Conservation (phyloP, 2,888 invertebrate species). For the Prenolepis imparis region DNA sequence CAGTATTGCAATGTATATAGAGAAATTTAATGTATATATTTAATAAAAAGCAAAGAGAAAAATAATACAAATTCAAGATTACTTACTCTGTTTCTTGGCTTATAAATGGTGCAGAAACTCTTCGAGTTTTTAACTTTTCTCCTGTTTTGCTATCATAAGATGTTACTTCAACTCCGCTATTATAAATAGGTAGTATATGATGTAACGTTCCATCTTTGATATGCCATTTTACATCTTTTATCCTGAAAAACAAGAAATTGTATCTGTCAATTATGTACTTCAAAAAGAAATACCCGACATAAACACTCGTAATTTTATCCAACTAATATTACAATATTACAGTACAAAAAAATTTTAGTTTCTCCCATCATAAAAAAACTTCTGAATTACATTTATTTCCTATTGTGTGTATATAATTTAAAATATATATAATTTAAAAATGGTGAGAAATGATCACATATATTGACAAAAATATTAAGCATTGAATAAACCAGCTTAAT, state of each 20-base stretch:
- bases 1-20: neutral
- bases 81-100: slow-evolving; percentile 82
- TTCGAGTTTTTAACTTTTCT: slow-evolving; percentile 82
- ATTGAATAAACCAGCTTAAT: slow-evolving; percentile 9
- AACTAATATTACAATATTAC: neutral
- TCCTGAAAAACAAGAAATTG: slow-evolving; percentile 70
- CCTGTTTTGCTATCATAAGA: slow-evolving; percentile 85
- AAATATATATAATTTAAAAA: neutral
- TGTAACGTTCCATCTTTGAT: slow-evolving; percentile 84
- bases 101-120: slow-evolving; percentile 82
- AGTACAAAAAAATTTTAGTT: neutral
- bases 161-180: slow-evolving; percentile 83
- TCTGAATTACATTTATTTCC: neutral
- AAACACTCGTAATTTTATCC: slow-evolving; percentile 10
- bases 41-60: neutral
- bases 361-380: neutral
- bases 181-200: slow-evolving; percentile 84
- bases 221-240: slow-evolving; percentile 84
- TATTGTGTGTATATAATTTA: too few species aligned
- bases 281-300: slow-evolving; percentile 33
- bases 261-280: neutral
- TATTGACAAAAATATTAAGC: slow-evolving; percentile 7
- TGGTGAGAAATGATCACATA: neutral
- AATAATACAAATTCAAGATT: neutral
- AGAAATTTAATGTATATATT: neutral